Evolutionary conservation across 2,797 vertebrate genomes (phyloP), one percentile per base, ranked within the genome.

Genomic region (Hipposideros larvatus): DNA sequence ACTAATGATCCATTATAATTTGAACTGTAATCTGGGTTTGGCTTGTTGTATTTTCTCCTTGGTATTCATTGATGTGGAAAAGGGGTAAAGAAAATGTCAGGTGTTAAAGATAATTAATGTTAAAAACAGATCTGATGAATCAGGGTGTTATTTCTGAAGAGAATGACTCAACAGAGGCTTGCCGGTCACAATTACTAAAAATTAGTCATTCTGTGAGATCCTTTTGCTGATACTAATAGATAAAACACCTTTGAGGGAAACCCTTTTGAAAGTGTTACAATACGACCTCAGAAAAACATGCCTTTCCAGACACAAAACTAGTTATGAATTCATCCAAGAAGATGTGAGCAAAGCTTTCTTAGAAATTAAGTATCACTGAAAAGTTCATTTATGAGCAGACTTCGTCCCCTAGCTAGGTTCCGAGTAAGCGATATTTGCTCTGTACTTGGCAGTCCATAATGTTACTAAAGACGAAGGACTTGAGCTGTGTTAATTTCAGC

Each of bases 31-130:
- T 61, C 88, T 92, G 37, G 66, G 31, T 91, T 96, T 87, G 96
- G 83, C 66, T 94, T 92, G 66, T 66, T 46, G 91, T 91, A 70
- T 80, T 91, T 91, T 95, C 80, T 78, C 41, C 90, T 48, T 86
- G 66, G 43, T 91, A 77, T 73, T 88, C 90, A 94, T 41, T 90
- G 82, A 96, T 94, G 68, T 63, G 41, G 55, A 96, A n/a, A 96
- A 88, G 21, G 7, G 22, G 26, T 92, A 94, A 95, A 85, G 22
- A 94, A 90, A 74, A 96, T 97, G 82, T 96, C 96, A 96, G 87
- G 80, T 79, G 85, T 97, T 97, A 95, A 95, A 90, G 94, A 78
- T 88, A 96, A 97, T 97, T 96, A 97, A 95, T 37, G 73, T 94
- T 94, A 90, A 95, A 96, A 87, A 53, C 28, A 71, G 16, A 94